Evolutionary conservation across 2,888 invertebrate genomes (phyloP), one percentile per base, ranked within the genome.

Genomic region (Brassicogethes aeneus): DNA sequence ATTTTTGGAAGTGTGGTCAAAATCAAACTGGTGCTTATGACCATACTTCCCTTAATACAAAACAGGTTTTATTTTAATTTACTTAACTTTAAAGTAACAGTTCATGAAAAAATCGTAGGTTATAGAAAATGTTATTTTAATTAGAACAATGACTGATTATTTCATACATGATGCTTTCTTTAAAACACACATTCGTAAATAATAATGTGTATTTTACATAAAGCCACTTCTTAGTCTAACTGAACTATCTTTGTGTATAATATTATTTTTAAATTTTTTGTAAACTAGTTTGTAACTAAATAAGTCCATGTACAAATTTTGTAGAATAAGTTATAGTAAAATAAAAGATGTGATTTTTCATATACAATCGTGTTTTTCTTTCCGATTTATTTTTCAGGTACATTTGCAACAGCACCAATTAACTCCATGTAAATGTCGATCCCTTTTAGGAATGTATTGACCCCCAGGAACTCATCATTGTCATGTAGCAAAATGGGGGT

Each of bases 401-500:
- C 5, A 56, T 77, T 79, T 16, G 79, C 80, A 31, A 85, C 61
- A 23, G 76, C 72, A 10, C 73, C 66, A 46, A 87, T 76, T 15
- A 88, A 60, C 45, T 78, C 72, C 47, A 72, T 74, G 62, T 87
- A 94, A 48, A 91, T 81, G 31, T 79, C 72, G 41, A 95, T 85
- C 3, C 93, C 94, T 10, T 73, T 70, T 2, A 94, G 66, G 68
- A 87, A 94, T 3, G 79, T 75, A 7, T 80, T 74, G 36, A 82
- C 83, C 43, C 79, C 77, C 2, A 96, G 69, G 57, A 75, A 85
- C 62, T 97, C 95, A 61, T 96, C 78, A 62, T 93, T 85, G 62
- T 90, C 88, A 60, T 96, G 96, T 0, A 94, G 72, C 1, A 85
- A 72, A 1, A 88, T 77, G 0, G 80, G 81, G 0, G 90, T 91